A percentile compares a stretch with the other conserved stretches of the same genome.
Conservation (phyloP, 2,888 invertebrate genomes). For the Nipponacmea schrenckii region DNA sequence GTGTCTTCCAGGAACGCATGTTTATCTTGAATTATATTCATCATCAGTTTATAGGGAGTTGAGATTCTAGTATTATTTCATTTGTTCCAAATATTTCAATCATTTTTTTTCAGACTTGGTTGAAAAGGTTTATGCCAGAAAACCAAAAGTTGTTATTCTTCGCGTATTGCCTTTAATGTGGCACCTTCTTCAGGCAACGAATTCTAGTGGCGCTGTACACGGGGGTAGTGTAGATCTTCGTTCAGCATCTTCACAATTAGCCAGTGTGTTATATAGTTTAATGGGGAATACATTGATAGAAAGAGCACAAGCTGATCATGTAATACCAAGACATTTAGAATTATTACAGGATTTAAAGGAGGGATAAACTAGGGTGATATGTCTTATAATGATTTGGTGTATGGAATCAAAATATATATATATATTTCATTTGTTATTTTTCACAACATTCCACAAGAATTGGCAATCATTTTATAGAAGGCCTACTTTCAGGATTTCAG, state of each 20-base stretch:
- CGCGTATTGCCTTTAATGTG: constrained; percentile 65
- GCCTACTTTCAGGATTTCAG: too few species aligned
- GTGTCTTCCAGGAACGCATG: too few species aligned
- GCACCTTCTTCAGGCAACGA: constrained; percentile 58
- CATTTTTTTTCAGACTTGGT: constrained; percentile 53
- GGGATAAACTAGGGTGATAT: not conserved
- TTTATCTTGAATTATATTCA: too few species aligned
- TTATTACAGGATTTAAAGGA: constrained; percentile 50
- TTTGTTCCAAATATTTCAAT: too few species aligned
- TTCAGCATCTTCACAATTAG: constrained; percentile 49
- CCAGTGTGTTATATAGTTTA: constrained; percentile 46
- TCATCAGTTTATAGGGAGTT: too few species aligned
- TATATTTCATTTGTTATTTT: not conserved
- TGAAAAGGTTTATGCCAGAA: constrained; percentile 55
- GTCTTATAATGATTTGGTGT: constrained; percentile 15
- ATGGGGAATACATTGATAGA: constrained; percentile 58
- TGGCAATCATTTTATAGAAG: too few species aligned
- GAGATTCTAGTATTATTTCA: too few species aligned
- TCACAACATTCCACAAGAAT: not conserved
- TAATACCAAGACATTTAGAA: constrained; percentile 53
- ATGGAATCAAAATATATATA: not conserved
- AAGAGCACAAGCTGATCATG: constrained; percentile 48
- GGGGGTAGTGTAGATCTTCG: constrained; percentile 54
- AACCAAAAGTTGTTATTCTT: constrained; percentile 62
- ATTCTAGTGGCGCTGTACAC: constrained; percentile 53